These are phyloP conservation scores for Globodera rostochiensis DNA, from an alignment of 1,140 invertebrate species.

Conservation along the genomic window DNA sequence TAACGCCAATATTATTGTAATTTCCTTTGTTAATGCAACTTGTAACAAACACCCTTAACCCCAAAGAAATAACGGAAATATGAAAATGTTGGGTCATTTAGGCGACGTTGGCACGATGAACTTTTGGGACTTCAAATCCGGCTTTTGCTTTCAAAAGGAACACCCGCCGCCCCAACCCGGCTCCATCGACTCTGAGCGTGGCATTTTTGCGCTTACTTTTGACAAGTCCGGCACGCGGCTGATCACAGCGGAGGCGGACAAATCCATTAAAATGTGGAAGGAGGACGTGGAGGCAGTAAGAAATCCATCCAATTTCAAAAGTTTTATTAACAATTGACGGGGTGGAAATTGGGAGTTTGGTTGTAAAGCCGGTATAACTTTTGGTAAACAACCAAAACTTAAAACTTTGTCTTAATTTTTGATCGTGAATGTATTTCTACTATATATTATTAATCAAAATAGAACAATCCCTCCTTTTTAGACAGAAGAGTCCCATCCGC, in stretches of 20 bases:
- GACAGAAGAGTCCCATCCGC: constrained; percentile 92
- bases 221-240: constrained; percentile 89
- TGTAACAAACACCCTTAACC: too few relatives aligned
- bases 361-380: neutral
- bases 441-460: too few relatives aligned
- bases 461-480: constrained; percentile 66
- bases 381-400: neutral
- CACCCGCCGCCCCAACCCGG: constrained; percentile 83
- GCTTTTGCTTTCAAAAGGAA: constrained; percentile 93
- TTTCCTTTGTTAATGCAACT: too few relatives aligned
- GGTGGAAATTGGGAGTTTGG: too few relatives aligned
- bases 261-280: constrained; percentile 98
- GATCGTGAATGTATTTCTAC: too few relatives aligned
- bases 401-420: neutral
- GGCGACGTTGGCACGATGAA: constrained; percentile 94
- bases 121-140: constrained; percentile 98
- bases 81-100: constrained; percentile 31
- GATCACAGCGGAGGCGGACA: constrained; percentile 96
- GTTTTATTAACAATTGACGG: too few relatives aligned
- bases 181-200: constrained; percentile 98
- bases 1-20: too few relatives aligned
- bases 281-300: constrained; percentile 88
- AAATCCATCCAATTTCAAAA: too few relatives aligned
- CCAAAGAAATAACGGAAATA: too few relatives aligned
- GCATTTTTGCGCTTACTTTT: constrained; percentile 91